phyloP scores from a whole-genome alignment of 2,888 invertebrate genomes.

The Drosophila nr. medialis region DNA sequence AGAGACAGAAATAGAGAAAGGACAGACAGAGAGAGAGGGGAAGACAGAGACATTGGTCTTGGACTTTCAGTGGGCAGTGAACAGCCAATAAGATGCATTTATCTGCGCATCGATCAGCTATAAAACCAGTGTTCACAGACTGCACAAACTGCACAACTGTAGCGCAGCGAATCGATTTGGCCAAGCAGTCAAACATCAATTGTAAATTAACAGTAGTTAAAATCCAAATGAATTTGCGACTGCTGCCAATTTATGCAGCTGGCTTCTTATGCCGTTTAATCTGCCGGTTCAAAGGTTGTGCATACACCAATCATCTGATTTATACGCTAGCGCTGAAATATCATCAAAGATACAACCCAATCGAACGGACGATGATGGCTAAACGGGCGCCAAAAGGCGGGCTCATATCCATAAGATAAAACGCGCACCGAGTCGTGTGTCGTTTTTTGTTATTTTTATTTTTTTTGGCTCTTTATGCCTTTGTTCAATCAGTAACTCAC shows the following conservation, averaged over 20 bases:
- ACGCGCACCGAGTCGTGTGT: background rate
- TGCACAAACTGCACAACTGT: conserved; percentile 34
- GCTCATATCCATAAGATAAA: conserved; percentile 26
- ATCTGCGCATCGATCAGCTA: conserved; percentile 74
- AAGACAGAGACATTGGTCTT: conserved; percentile 33
- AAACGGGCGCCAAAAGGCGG: conserved; percentile 33
- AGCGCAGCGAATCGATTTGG: conserved; percentile 68
- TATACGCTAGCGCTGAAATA: conserved; percentile 33
- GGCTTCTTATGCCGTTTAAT: conserved; percentile 45
- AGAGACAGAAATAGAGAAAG: conserved; percentile 11
- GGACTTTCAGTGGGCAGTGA: conserved; percentile 49
- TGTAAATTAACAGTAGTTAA: conserved; percentile 74
- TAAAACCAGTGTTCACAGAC: conserved; percentile 28
- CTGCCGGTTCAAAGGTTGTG: conserved; percentile 55
- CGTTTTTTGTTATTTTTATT: background rate
- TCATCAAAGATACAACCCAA: conserved; percentile 29
- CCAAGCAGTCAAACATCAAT: conserved; percentile 67
- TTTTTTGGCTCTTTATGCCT: conserved; percentile 13
- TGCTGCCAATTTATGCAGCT: conserved; percentile 62
- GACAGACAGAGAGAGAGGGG: background rate
- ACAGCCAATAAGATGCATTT: conserved; percentile 73
- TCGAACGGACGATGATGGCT: conserved; percentile 40
- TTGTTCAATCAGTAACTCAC: conserved; percentile 33
- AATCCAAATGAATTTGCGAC: conserved; percentile 61
- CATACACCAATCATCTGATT: conserved; percentile 39